Evolutionary conservation across 1,140 invertebrate species (phyloP).

Genomic region (Drosophila saltans): DNA sequence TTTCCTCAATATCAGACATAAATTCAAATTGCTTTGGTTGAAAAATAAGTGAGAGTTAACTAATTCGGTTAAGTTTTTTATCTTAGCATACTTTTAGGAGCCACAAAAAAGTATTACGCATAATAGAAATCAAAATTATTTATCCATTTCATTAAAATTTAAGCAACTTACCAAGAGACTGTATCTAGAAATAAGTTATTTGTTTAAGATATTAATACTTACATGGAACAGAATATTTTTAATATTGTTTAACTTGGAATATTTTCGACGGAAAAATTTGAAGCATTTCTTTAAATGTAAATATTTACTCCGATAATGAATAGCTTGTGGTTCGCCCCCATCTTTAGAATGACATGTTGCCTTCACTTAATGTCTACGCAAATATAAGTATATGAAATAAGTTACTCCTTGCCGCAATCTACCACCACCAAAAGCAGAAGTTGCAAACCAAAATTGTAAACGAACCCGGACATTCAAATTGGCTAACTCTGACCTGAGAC

Average conservation of each 20-base stretch:
- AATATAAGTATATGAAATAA: slow-evolving; percentile 54
- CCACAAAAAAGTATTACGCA: background rate
- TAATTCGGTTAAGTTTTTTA: background rate
- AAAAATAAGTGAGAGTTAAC: no score
- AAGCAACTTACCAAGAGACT: no score
- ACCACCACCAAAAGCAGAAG: slow-evolving; percentile 5
- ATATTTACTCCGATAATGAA: slow-evolving; percentile 55
- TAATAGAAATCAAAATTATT: no score
- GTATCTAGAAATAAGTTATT: no score
- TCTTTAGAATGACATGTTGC: slow-evolving; percentile 25
- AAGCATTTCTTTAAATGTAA: slow-evolving; percentile 12
- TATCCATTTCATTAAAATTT: no score
- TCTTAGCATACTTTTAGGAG: background rate
- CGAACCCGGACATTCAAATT: slow-evolving; percentile 50
- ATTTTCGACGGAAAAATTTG: no score
- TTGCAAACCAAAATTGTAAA: background rate
- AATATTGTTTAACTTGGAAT: no score
- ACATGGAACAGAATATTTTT: no score
- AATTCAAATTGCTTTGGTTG: no score
- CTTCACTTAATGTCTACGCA: slow-evolving; percentile 54
- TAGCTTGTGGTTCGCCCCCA: slow-evolving; percentile 1
- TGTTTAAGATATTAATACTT: no score
- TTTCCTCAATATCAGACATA: no score
- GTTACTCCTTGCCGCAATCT: slow-evolving; percentile 52
- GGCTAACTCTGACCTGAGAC: slow-evolving; percentile 58